Evolutionary conservation across 2,797 vertebrate genomes (phyloP).

Genomic region (Phalanger gymnotis): DNA sequence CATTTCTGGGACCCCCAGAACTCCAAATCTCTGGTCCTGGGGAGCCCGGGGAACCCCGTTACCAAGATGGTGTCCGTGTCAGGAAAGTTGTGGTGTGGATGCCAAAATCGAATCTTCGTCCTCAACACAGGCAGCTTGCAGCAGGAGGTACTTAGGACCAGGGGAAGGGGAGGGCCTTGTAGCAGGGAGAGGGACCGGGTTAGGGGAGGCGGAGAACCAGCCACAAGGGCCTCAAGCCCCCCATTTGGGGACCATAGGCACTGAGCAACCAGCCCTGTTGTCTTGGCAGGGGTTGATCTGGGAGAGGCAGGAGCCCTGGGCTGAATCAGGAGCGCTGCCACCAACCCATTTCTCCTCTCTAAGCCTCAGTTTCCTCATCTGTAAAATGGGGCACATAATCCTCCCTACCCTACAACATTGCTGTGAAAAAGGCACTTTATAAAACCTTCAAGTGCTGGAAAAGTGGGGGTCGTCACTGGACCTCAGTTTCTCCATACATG

Average conservation of each 20-base stretch:
- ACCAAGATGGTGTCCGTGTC: slow-evolving; percentile 98
- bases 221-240: neutral
- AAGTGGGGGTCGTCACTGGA: neutral
- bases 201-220: neutral
- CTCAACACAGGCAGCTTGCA: slow-evolving; percentile 91
- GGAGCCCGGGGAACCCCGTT: slow-evolving; percentile 91
- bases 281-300: neutral
- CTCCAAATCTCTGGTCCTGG: slow-evolving; percentile 92
- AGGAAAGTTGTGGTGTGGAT: slow-evolving; percentile 96
- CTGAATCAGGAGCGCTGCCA: neutral
- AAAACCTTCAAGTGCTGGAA: neutral
- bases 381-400: neutral
- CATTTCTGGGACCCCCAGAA: slow-evolving; percentile 98
- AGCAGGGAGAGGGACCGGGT: neutral
- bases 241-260: neutral
- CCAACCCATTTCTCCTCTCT: neutral
- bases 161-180: neutral
- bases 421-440: neutral
- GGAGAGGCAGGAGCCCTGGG: neutral
- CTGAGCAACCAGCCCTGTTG: neutral
- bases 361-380: neutral
- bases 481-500: neutral
- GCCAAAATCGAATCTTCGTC: slow-evolving; percentile 94
- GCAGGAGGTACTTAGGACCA: slow-evolving; percentile 89
- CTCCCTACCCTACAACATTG: neutral